These are phyloP conservation scores for Ormyrus labotus DNA, from an alignment of 2,888 invertebrate species.

Conservation along the genomic window DNA sequence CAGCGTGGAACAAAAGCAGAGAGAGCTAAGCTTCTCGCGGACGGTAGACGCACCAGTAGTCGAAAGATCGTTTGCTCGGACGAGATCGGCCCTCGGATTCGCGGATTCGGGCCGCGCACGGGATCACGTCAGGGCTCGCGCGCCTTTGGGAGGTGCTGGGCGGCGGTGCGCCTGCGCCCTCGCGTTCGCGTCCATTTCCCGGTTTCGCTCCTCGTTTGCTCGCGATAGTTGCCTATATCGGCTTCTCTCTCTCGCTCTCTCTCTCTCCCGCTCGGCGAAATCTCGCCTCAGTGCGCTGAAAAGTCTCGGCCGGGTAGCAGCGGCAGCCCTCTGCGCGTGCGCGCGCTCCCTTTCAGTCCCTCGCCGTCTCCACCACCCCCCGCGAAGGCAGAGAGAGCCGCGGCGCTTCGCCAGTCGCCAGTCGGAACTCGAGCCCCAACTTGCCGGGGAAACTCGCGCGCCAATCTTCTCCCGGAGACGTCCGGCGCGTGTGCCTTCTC, in stretches of 20 bases:
- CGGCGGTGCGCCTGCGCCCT: background rate
- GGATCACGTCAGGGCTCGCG: too few relatives aligned
- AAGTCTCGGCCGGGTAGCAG: constrained; percentile 56
- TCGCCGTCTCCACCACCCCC: background rate
- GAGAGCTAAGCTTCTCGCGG: too few relatives aligned
- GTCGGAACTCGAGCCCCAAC: background rate
- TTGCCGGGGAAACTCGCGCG: too few relatives aligned
- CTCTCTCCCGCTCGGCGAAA: constrained; percentile 47
- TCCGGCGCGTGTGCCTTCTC: background rate
- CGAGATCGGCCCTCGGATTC: too few relatives aligned
- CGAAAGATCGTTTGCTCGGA: too few relatives aligned
- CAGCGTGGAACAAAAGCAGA: too few relatives aligned
- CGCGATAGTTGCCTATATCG: background rate
- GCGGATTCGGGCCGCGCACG: too few relatives aligned
- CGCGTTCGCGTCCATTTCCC: constrained; percentile 23
- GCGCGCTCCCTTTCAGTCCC: background rate
- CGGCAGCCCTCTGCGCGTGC: constrained; percentile 18
- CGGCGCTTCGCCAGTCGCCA: constrained; percentile 4
- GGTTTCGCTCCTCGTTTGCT: constrained; percentile 17
- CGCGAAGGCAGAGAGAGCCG: background rate
- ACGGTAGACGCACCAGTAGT: too few relatives aligned
- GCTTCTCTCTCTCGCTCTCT: background rate
- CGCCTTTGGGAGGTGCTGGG: background rate
- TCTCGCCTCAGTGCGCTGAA: constrained; percentile 59
- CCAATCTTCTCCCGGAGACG: background rate